phyloP scores from a whole-genome alignment of 2,797 vertebrate genomes.

The Champsocephalus gunnari region DNA sequence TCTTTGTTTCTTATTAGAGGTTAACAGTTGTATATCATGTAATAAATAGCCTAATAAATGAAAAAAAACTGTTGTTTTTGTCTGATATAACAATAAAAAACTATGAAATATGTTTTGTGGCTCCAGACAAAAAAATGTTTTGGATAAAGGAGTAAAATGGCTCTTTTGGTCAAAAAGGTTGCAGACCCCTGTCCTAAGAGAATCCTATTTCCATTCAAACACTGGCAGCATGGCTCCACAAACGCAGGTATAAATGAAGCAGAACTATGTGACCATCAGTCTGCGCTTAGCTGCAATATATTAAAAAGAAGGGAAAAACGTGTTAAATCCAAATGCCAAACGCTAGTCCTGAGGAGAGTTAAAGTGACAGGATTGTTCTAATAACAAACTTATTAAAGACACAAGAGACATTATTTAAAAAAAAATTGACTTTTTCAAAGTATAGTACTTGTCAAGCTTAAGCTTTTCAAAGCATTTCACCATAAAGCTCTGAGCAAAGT shows the following conservation, averaged over 20 bases:
- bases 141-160: no score
- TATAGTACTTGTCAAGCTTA: constrained; percentile 19
- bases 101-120: no score
- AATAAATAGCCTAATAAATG: no score
- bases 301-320: no score
- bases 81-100: no score
- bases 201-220: constrained; percentile 34
- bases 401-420: constrained; percentile 1
- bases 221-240: constrained; percentile 18
- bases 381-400: not conserved
- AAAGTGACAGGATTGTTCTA: not conserved
- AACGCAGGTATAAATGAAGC: constrained; percentile 25
- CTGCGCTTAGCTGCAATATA: not conserved
- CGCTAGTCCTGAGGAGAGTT: not conserved
- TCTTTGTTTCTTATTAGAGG: no score
- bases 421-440: not conserved
- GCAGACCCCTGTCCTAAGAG: not conserved
- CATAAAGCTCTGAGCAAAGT: constrained; percentile 36
- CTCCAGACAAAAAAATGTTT: no score
- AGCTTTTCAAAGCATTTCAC: constrained; percentile 41
- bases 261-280: constrained; percentile 12
- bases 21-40: no score
- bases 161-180: no score
- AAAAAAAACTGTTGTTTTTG: no score
- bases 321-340: not conserved